These are phyloP conservation scores for Myoxocephalus aenaeus DNA, from an alignment of 2,797 vertebrate genomes.

Conservation along the genomic window DNA sequence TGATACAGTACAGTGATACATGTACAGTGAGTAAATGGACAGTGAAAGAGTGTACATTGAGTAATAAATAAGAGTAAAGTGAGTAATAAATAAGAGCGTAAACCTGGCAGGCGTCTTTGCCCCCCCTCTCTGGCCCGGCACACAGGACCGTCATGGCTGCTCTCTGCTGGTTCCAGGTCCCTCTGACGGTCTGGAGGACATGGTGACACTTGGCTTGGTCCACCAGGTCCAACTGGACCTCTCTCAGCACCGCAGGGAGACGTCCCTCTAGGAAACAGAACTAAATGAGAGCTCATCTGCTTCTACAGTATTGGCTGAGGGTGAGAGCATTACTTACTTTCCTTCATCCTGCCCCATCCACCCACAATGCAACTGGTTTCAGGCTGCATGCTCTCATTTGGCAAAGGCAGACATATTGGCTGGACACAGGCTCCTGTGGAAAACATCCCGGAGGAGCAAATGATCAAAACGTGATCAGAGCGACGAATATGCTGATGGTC, in stretches of 20 bases:
- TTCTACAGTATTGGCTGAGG: not conserved
- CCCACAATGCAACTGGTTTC: constrained; percentile 83
- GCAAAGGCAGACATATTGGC: constrained; percentile 88
- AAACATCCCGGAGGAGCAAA: not conserved
- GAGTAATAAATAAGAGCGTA: not conserved
- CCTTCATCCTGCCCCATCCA: constrained; percentile 88
- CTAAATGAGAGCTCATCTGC: not conserved
- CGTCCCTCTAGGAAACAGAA: constrained; percentile 77
- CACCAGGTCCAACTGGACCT: constrained; percentile 87
- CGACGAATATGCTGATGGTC: not conserved
- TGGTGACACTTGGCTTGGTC: constrained; percentile 80
- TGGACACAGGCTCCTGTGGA: constrained; percentile 80
- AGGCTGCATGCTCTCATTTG: constrained; percentile 81
- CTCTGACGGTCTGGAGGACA: constrained; percentile 80
- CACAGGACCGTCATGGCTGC: constrained; percentile 83
- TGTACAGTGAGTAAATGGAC: not conserved
- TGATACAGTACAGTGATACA: not conserved
- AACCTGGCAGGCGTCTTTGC: constrained; percentile 88
- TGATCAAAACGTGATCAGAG: not conserved
- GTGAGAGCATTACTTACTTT: constrained; percentile 80
- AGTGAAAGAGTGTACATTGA: too few species aligned
- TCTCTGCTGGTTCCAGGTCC: constrained; percentile 25
- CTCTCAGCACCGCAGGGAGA: constrained; percentile 80
- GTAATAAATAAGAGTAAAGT: too few species aligned
- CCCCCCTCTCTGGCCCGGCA: constrained; percentile 89